These are phyloP conservation scores for Leptodactylus fallax DNA, from an alignment of 2,797 vertebrate species.

Conservation along the genomic window DNA sequence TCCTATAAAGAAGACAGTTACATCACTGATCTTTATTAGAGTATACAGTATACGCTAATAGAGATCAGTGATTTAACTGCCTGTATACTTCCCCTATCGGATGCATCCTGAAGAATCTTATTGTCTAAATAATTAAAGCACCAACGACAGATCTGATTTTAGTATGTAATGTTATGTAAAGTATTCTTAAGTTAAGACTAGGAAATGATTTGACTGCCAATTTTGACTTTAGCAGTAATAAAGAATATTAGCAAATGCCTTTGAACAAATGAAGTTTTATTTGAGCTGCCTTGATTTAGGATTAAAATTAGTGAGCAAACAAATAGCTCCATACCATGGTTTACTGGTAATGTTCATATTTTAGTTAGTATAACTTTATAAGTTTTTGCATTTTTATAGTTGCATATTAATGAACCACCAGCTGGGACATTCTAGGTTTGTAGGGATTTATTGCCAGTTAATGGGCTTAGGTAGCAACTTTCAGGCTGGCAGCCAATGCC, in stretches of 20 bases:
- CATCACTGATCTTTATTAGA: too few relatives aligned
- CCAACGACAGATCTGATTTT: too few relatives aligned
- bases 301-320: neutral
- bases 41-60: too few relatives aligned
- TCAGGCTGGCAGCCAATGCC: slow-evolving; percentile 25
- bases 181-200: neutral
- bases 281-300: neutral
- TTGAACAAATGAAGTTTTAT: neutral
- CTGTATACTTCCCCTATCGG: too few relatives aligned
- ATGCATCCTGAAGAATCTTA: too few relatives aligned
- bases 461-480: slow-evolving; percentile 19
- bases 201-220: neutral
- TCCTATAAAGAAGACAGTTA: too few relatives aligned
- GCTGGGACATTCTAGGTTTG: slow-evolving; percentile 22
- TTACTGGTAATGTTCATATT: too few relatives aligned
- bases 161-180: too few relatives aligned
- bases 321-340: neutral
- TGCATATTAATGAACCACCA: slow-evolving; percentile 39
- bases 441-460: neutral
- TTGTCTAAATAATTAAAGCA: too few relatives aligned
- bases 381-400: neutral
- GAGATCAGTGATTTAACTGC: too few relatives aligned
- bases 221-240: neutral
- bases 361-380: neutral
- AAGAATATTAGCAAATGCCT: neutral